Evolutionary conservation across 2,888 invertebrate species (phyloP).

Genomic region (Plemyria rubiginata): DNA sequence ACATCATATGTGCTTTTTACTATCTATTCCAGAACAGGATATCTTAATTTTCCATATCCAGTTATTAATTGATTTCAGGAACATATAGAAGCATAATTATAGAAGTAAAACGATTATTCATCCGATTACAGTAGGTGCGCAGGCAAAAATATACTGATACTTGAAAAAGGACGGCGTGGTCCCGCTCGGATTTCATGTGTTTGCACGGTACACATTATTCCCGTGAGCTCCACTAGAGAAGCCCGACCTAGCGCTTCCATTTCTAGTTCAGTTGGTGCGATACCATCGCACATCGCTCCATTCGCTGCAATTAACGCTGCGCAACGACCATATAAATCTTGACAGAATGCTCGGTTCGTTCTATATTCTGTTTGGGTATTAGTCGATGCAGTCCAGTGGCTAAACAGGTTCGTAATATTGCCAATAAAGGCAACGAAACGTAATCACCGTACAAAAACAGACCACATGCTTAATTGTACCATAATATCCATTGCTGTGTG

Average conservation of each 20-base stretch:
- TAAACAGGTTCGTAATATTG: conserved; percentile 33
- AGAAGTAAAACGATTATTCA: conserved; percentile 52
- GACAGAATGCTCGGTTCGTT: conserved; percentile 70
- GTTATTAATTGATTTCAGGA: conserved; percentile 51
- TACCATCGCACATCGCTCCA: conserved; percentile 77
- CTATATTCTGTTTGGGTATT: conserved; percentile 61
- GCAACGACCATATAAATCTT: conserved; percentile 83
- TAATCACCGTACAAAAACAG: conserved; percentile 5
- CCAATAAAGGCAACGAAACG: conserved; percentile 43
- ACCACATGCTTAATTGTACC: conserved; percentile 1
- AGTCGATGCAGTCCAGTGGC: conserved; percentile 52
- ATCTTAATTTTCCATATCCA: conserved; percentile 51
- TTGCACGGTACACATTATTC: conserved; percentile 56
- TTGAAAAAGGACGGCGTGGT: conserved; percentile 47
- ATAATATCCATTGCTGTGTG: too few relatives aligned
- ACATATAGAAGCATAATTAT: too few relatives aligned
- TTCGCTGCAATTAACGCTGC: conserved; percentile 81
- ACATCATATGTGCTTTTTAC: conserved; percentile 54
- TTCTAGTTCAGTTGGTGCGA: conserved; percentile 73
- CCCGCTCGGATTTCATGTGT: conserved; percentile 48
- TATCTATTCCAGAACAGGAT: conserved; percentile 52
- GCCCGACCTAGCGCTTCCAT: conserved; percentile 47
- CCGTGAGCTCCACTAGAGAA: conserved; percentile 51
- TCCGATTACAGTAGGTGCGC: conserved; percentile 47
- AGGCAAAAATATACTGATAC: conserved; percentile 49